Evolutionary conservation across 2,888 invertebrate species (phyloP).

Genomic region (Mactromeris polynyma): DNA sequence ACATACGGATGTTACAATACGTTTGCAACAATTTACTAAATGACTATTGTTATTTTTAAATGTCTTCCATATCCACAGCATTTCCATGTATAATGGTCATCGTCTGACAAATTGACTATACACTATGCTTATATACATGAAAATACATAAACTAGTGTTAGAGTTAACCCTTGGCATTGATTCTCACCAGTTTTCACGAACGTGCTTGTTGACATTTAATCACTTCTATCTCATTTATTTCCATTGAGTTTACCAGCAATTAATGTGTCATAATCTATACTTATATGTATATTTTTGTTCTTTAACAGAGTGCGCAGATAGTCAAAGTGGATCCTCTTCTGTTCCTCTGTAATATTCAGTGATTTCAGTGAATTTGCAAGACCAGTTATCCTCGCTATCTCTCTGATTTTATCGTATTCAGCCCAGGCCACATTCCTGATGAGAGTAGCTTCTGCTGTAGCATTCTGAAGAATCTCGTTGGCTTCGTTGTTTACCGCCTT

Average conservation of each 20-base stretch:
- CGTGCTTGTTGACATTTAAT: too few relatives aligned
- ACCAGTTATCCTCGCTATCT: constrained; percentile 75
- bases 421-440: constrained; percentile 68
- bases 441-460: constrained; percentile 67
- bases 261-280: constrained; percentile 78
- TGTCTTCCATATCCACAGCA: too few relatives aligned
- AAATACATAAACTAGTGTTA: too few relatives aligned
- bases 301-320: constrained; percentile 79
- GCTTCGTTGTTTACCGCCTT: constrained; percentile 74
- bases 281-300: constrained; percentile 74
- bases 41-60: too few relatives aligned
- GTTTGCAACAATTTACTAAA: too few relatives aligned
- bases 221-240: neutral
- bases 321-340: constrained; percentile 79
- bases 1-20: too few relatives aligned
- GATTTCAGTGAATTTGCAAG: constrained; percentile 73
- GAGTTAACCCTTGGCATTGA: too few relatives aligned
- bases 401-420: constrained; percentile 77
- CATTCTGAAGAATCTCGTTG: constrained; percentile 73
- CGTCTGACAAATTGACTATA: too few relatives aligned
- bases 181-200: too few relatives aligned
- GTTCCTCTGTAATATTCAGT: constrained; percentile 70
- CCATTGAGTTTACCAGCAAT: constrained; percentile 4
- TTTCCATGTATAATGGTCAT: too few relatives aligned
- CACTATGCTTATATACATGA: too few relatives aligned